Conservation (phyloP, 64 coral and sea anemone species). For the Orbicella faveolata region DNA sequence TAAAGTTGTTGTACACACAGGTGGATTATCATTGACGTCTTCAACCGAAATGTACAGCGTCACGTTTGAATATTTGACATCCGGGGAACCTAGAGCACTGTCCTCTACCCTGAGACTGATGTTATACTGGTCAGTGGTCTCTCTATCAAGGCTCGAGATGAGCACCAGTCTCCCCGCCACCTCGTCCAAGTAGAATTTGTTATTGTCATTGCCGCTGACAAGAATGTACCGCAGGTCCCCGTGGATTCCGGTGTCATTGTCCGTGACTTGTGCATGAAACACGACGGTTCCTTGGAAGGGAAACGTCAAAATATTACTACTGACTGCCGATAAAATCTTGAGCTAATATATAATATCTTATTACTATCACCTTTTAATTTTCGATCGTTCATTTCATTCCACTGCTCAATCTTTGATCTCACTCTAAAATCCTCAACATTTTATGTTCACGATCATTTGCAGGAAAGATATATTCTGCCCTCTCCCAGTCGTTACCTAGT, state of each 20-base stretch:
- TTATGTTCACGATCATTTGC: too few species aligned
- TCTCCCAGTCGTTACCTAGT: too few species aligned
- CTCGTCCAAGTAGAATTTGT: slow-evolving; percentile 47
- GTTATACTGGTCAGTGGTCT: slow-evolving; percentile 53
- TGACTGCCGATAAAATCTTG: too few species aligned
- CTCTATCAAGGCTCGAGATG: slow-evolving; percentile 46
- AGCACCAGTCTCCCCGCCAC: slow-evolving; percentile 29
- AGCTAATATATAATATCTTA: too few species aligned
- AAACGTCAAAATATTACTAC: too few species aligned
- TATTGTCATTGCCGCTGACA: slow-evolving; percentile 20
- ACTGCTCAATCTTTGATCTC: too few species aligned
- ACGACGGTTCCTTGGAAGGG: slow-evolving; percentile 39
- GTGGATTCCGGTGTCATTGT: slow-evolving; percentile 60
- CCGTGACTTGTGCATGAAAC: slow-evolving; percentile 50
- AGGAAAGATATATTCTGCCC: too few species aligned
- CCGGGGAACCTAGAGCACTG: background rate
- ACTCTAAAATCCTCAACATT: too few species aligned
- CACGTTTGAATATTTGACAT: slow-evolving; percentile 49
- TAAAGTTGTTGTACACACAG: slow-evolving; percentile 36
- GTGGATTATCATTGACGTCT: slow-evolving; percentile 56
- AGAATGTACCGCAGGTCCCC: slow-evolving; percentile 33
- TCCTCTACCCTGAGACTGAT: slow-evolving; percentile 57
- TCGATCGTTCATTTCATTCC: too few species aligned
- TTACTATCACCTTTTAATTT: too few species aligned
- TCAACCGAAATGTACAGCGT: slow-evolving; percentile 45